phyloP scores from a whole-genome alignment of 2,797 vertebrate species.

The Helicolenus hilgendorfi region DNA sequence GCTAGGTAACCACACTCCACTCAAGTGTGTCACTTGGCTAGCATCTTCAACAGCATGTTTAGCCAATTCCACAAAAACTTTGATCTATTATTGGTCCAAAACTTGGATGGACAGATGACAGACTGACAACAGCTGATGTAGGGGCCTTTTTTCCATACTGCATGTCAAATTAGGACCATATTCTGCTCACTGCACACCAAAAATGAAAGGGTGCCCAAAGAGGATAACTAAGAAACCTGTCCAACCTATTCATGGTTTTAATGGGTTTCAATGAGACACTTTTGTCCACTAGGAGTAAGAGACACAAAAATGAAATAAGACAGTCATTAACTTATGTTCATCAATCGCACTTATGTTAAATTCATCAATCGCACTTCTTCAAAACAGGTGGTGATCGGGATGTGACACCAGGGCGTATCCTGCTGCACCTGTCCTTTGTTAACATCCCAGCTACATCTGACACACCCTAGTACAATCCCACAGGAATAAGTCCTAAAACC shows the following conservation, averaged over 20 bases:
- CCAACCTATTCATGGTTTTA: not conserved
- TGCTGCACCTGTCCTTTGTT: no score
- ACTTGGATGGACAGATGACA: not conserved
- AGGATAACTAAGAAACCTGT: not conserved
- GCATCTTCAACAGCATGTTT: not conserved
- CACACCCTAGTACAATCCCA: no score
- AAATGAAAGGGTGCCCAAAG: not conserved
- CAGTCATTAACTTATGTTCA: no score
- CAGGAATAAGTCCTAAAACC: no score
- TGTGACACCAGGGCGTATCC: no score
- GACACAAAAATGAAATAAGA: no score
- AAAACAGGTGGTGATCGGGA: no score
- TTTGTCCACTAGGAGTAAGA: no score
- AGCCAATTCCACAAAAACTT: not conserved
- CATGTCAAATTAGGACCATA: not conserved
- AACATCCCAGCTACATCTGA: no score
- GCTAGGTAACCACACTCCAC: not conserved
- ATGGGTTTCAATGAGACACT: not conserved
- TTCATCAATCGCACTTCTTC: no score
- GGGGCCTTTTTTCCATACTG: not conserved
- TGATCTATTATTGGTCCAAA: not conserved
- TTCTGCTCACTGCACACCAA: not conserved
- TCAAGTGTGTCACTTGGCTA: not conserved
- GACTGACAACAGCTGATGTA: not conserved
- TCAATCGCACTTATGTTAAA: no score